phyloP scores from a whole-genome alignment of 2,113 vertebrate species.

The Labrus mixtus region DNA sequence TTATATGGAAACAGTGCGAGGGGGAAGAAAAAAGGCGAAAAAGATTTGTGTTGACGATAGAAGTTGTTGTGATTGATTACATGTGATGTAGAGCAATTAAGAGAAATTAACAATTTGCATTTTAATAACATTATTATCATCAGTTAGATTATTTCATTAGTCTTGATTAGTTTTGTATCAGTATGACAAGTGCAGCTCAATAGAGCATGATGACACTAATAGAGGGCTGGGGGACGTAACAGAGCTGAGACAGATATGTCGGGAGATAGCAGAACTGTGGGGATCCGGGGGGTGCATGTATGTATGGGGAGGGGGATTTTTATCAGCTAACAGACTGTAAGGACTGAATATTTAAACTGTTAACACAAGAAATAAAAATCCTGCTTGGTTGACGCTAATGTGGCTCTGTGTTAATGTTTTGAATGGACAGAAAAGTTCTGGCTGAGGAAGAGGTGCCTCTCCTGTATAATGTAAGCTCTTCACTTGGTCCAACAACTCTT shows the following conservation, averaged over 20 bases:
- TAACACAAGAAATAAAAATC: not conserved
- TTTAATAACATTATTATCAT: constrained; percentile 97
- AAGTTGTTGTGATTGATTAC: constrained; percentile 88
- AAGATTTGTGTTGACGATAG: constrained; percentile 56
- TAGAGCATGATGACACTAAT: constrained; percentile 81
- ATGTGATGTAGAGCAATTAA: constrained; percentile 93
- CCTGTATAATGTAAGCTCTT: no score
- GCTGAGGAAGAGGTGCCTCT: no score
- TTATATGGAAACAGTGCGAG: not conserved
- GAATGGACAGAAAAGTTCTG: no score
- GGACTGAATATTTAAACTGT: not conserved
- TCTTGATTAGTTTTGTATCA: constrained; percentile 92
- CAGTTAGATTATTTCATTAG: constrained; percentile 95
- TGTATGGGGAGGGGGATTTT: not conserved
- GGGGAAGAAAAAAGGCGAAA: constrained; percentile 10
- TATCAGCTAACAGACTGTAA: not conserved
- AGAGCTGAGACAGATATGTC: constrained; percentile 44
- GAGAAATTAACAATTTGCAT: constrained; percentile 96
- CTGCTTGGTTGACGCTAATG: no score
- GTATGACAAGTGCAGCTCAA: constrained; percentile 83
- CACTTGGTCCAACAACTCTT: no score
- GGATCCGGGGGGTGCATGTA: not conserved
- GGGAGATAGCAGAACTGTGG: constrained; percentile 1
- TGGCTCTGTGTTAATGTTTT: no score
- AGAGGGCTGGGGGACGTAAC: constrained; percentile 50